These are phyloP conservation scores for Stegana nigrithorax DNA, from an alignment of 2,888 invertebrate species.

Conservation along the genomic window DNA sequence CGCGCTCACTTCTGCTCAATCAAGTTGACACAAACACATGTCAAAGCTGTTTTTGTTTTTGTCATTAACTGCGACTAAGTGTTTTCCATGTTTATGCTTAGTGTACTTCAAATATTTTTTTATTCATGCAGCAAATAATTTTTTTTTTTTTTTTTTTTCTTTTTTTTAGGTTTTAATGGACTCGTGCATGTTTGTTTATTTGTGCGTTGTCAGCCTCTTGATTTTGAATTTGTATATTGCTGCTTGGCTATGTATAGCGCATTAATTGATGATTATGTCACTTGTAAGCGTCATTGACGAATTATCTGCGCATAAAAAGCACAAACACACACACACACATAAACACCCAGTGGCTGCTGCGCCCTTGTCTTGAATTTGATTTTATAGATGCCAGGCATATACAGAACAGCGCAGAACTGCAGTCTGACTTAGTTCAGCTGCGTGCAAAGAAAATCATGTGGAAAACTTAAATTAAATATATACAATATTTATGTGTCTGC, in stretches of 20 bases:
- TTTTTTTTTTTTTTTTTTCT: too few relatives aligned
- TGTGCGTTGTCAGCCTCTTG: too few relatives aligned
- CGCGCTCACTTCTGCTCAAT: conserved; percentile 46
- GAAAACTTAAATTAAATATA: conserved; percentile 24
- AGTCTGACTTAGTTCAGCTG: too few relatives aligned
- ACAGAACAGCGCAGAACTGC: background rate
- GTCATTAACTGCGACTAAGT: conserved; percentile 38
- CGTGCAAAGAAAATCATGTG: conserved; percentile 5
- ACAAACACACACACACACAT: conserved; percentile 22
- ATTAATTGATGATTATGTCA: conserved; percentile 66
- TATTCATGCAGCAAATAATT: too few relatives aligned
- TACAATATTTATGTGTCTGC: conserved; percentile 36
- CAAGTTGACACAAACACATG: conserved; percentile 57
- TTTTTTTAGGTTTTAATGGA: conserved; percentile 1
- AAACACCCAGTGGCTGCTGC: too few relatives aligned
- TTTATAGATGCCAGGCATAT: too few relatives aligned
- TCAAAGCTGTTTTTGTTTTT: conserved; percentile 27
- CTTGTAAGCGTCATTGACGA: conserved; percentile 62
- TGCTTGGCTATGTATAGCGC: conserved; percentile 55
- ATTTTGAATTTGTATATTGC: too few relatives aligned
- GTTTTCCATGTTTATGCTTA: conserved; percentile 37
- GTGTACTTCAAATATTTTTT: too few relatives aligned
- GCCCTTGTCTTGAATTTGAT: too few relatives aligned
- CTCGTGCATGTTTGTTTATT: background rate
- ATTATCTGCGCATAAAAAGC: conserved; percentile 38